Evolutionary conservation across 2,113 vertebrate genomes (phyloP).

Genomic region (Hydrochoerus hydrochaeris): DNA sequence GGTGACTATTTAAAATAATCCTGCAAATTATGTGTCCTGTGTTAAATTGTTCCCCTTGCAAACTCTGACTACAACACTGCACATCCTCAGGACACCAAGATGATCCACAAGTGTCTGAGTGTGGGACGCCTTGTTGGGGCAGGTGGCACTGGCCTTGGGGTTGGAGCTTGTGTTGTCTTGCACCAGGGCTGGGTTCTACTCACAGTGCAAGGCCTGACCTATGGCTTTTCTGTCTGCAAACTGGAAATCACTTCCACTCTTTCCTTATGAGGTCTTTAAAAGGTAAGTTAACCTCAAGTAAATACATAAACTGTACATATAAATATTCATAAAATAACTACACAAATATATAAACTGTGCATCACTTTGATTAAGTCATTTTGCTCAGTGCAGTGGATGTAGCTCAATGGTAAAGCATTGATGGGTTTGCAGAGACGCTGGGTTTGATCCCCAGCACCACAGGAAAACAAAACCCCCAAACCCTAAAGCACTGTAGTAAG

Average conservation of each 20-base stretch:
- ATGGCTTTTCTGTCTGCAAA: neutral
- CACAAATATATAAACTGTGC: neutral
- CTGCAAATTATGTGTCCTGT: no score
- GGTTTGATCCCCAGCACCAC: no score
- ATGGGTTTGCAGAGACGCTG: no score
- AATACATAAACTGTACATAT: neutral
- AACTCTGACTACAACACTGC: no score
- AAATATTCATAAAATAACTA: neutral
- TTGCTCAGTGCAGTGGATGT: no score
- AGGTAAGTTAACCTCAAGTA: constrained; percentile 1
- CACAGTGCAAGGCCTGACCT: neutral
- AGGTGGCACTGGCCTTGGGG: neutral
- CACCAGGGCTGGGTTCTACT: neutral
- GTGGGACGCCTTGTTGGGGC: neutral
- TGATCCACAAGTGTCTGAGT: neutral
- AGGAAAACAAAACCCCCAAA: no score
- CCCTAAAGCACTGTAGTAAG: neutral
- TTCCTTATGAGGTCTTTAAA: neutral
- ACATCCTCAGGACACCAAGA: neutral
- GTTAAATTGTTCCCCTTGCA: no score
- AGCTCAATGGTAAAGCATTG: no score
- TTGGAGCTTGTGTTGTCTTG: neutral
- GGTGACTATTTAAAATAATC: no score
- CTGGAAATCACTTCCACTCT: neutral
- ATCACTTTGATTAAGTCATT: neutral